These are phyloP conservation scores for Siderastrea siderea DNA, from an alignment of 92 coral and sea anemone species.

Conservation along the genomic window DNA sequence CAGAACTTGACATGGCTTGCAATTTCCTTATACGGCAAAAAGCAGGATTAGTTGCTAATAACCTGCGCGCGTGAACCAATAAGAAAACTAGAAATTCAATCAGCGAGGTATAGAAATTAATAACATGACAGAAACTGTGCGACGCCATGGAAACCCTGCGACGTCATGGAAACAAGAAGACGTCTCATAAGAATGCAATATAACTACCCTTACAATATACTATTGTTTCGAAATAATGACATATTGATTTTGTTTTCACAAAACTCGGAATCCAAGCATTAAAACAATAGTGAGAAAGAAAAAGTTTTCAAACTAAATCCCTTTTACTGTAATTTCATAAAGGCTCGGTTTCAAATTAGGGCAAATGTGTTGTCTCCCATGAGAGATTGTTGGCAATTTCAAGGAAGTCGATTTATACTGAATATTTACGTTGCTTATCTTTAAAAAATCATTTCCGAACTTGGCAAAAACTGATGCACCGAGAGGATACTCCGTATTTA, in stretches of 20 bases:
- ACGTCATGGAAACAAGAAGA: constrained; percentile 1
- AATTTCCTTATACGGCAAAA: no score
- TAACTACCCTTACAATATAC: not conserved
- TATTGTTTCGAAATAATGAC: not conserved
- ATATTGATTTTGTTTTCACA: not conserved
- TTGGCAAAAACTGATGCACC: not conserved
- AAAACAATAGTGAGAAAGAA: constrained; percentile 23
- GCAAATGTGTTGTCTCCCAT: not conserved
- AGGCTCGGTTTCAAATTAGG: not conserved
- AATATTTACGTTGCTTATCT: not conserved
- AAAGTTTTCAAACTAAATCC: not conserved
- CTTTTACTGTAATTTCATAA: not conserved
- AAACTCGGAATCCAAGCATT: not conserved
- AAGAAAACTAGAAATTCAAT: no score
- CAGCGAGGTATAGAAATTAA: no score
- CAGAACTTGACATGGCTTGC: no score
- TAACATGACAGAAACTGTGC: not conserved
- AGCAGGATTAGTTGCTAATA: no score
- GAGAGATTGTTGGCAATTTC: not conserved
- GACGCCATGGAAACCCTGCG: not conserved
- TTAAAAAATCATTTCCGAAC: not conserved
- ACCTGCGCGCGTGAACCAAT: no score
- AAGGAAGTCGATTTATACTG: not conserved
- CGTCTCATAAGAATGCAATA: constrained; percentile 26
- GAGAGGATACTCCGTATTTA: not conserved